Percentiles rank a stretch among this genome's conserved stretches.
Conservation (phyloP, 2,888 invertebrate species). For the Pristionchus fissidentatus region DNA sequence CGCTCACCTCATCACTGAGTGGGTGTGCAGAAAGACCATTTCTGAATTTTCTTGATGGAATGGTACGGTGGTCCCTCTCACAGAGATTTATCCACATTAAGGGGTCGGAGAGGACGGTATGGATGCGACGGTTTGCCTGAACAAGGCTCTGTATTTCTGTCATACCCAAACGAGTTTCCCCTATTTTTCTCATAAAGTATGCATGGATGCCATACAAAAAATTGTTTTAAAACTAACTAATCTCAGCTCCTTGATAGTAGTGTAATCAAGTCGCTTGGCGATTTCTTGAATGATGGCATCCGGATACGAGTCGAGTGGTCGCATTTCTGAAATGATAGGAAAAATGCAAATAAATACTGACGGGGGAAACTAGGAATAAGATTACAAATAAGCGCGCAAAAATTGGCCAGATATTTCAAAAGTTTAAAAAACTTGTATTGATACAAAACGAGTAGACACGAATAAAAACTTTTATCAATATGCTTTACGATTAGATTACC, state of each 20-base stretch:
- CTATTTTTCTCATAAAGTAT: no score
- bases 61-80: background rate
- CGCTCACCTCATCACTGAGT: background rate
- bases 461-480: no score
- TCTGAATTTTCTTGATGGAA: background rate
- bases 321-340: background rate
- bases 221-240: background rate
- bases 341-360: no score
- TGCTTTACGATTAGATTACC: no score
- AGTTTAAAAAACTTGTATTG: no score
- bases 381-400: no score
- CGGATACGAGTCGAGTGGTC: background rate
- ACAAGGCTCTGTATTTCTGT: background rate
- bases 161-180: background rate
- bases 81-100: background rate
- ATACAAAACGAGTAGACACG: no score
- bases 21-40: background rate
- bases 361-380: no score
- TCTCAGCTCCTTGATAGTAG: background rate
- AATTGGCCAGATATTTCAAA: no score
- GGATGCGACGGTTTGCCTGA: background rate
- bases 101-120: background rate
- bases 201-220: no score
- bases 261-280: background rate
- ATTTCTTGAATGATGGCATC: background rate